Conservation (phyloP, 2,113 vertebrate genomes). For the Tringa solitaria region DNA sequence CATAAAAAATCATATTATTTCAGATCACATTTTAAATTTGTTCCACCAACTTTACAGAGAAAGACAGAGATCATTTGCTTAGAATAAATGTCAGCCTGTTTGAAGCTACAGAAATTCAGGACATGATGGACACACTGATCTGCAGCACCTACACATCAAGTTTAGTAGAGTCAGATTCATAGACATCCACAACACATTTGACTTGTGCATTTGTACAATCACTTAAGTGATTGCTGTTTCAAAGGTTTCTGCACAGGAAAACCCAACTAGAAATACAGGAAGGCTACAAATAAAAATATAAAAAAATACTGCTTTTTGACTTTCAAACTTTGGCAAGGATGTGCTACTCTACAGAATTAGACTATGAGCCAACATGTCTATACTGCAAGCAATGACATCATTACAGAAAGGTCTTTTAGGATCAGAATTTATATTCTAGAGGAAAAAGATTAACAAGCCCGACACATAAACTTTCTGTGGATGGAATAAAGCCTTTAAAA, state of each 20-base stretch:
- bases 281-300: background rate
- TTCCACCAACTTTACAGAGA: background rate
- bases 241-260: background rate
- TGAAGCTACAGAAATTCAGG: background rate
- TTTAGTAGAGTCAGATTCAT: background rate
- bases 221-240: background rate
- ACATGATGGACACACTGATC: background rate
- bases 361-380: background rate
- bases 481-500: background rate
- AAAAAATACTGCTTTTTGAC: background rate
- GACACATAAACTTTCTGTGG: background rate
- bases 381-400: background rate
- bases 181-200: accelerated
- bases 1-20: background rate
- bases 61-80: background rate
- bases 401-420: background rate
- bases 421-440: background rate
- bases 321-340: constrained; percentile 1
- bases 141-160: background rate
- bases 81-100: background rate
- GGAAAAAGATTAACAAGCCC: background rate
- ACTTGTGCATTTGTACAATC: background rate
- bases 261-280: background rate
- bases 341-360: background rate
- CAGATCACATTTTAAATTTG: background rate